Percentiles rank a stretch among this genome's conserved stretches.
Evolutionary conservation across 2,113 vertebrate genomes (phyloP).

Genomic region (Oreochromis tanganicae): DNA sequence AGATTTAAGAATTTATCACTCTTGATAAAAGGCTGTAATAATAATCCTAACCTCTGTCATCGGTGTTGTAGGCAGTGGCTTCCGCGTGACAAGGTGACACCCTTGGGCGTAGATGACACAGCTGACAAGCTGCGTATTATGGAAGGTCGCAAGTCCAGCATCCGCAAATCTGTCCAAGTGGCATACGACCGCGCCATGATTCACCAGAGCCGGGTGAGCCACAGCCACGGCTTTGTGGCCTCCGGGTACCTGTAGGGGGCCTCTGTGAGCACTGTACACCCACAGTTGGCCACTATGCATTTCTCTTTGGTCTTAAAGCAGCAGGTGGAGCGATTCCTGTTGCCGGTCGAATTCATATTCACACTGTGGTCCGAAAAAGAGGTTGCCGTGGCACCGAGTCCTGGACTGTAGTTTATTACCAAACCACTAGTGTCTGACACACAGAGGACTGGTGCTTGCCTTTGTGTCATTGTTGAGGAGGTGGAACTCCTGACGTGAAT

Average conservation of each 20-base stretch:
- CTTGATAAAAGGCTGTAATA: not conserved
- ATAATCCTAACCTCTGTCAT: not conserved
- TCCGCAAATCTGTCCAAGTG: constrained; percentile 96
- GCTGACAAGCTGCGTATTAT: constrained; percentile 95
- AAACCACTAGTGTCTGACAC: constrained; percentile 46
- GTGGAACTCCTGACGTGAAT: not conserved
- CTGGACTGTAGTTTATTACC: not conserved
- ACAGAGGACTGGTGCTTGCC: not conserved
- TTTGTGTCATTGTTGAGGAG: not conserved
- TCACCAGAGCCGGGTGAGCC: constrained; percentile 88
- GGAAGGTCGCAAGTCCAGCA: constrained; percentile 94
- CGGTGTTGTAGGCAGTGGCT: constrained; percentile 89
- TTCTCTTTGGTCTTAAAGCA: constrained; percentile 5
- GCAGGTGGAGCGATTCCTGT: not conserved
- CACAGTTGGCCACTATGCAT: constrained; percentile 9
- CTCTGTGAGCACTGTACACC: not conserved
- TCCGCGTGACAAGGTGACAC: constrained; percentile 87
- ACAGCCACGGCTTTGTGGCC: constrained; percentile 82
- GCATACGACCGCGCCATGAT: constrained; percentile 94
- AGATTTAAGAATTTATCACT: not conserved
- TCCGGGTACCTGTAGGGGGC: constrained; percentile 81
- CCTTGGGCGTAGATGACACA: constrained; percentile 87
- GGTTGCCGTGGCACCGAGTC: not conserved
- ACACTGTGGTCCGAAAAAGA: not conserved
- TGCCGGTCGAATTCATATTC: not conserved